Base-by-base conservation (phyloP, 2,888 invertebrate species). In the Drosophila neonasuta region DNA sequence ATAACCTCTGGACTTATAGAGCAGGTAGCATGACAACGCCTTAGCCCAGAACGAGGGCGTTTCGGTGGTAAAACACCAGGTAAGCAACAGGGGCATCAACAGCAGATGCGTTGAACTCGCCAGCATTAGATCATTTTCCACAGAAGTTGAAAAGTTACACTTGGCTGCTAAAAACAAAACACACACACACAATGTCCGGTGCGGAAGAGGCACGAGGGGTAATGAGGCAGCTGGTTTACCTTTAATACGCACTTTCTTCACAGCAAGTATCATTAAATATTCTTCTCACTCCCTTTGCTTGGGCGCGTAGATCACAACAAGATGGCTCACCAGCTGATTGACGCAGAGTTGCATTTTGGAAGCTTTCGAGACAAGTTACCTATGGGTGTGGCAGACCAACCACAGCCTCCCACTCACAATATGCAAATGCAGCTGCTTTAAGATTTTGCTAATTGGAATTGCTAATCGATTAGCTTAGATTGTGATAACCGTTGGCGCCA, bases 321-420 rank as follows among this genome's bases (percentile, higher is more conserved):
- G 4, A 32, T 11, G 5, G 3, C 8, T 5, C 13, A 60, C 44
- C 77, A 74, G 73, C 77, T 74, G 72, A 56, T 67, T 45, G 3
- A 6, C 13, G 29, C 72, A 74, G 68, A 39, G 74, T 59, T 77
- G 73, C 68, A 30, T 15, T 15, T 41, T n/a, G 3, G 9, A 63
- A 63, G 52, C 56, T 62, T 32, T 56, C n/a, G 29, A 11, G 30
- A 56, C 9, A 29, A 15, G 39, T 49, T 49, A 15, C 24, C 30
- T 41, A 30, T 50, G 74, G 73, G 74, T 20, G 74, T 61, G 65
- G 63, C 59, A 10, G 46, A 44, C 24, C 61, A 48, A 55, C 61
- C 46, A 55, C 56, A 52, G 57, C 61, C 44, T 58, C 56, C 15
- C 46, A 29, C 24, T 24, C 41, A 36, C 11, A 45, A 24, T 11